Percentiles rank a stretch among this genome's conserved stretches.
Conservation (phyloP, 2,888 invertebrate species). For the Drosophila mimetica region DNA sequence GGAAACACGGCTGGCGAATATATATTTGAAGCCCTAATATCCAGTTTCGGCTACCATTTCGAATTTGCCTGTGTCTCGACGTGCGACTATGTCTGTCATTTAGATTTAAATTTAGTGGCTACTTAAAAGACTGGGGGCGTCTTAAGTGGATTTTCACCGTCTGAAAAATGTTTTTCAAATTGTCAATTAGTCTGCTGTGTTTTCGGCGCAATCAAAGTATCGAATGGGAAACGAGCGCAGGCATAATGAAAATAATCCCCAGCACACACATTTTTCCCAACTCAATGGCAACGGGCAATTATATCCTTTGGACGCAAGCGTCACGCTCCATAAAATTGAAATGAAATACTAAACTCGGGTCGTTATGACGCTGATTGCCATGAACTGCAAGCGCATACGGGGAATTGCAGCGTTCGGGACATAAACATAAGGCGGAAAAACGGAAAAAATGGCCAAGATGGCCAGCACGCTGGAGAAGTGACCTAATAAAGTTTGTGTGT, state of each 20-base stretch:
- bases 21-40: conserved; percentile 44
- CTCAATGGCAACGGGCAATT: conserved; percentile 51
- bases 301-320: conserved; percentile 67
- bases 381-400: conserved; percentile 72
- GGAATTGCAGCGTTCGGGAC: conserved; percentile 44
- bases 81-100: conserved; percentile 49
- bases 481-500: conserved; percentile 64
- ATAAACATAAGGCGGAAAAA: conserved; percentile 61
- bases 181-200: conserved; percentile 38
- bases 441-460: conserved; percentile 3
- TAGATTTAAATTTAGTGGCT: conserved; percentile 71
- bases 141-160: conserved; percentile 42
- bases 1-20: conserved; percentile 23
- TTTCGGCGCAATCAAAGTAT: conserved; percentile 21
- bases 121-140: conserved; percentile 55
- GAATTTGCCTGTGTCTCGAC: conserved; percentile 31
- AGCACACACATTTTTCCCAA: neutral
- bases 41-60: conserved; percentile 34
- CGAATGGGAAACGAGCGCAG: conserved; percentile 20
- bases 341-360: conserved; percentile 74
- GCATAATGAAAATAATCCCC: conserved; percentile 26
- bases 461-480: conserved; percentile 29
- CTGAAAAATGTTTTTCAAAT: conserved; percentile 26
- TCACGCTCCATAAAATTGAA: conserved; percentile 75
- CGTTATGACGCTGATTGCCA: conserved; percentile 73